phyloP scores from a whole-genome alignment of 1,140 invertebrate species.

The Dinoponera quadriceps region DNA sequence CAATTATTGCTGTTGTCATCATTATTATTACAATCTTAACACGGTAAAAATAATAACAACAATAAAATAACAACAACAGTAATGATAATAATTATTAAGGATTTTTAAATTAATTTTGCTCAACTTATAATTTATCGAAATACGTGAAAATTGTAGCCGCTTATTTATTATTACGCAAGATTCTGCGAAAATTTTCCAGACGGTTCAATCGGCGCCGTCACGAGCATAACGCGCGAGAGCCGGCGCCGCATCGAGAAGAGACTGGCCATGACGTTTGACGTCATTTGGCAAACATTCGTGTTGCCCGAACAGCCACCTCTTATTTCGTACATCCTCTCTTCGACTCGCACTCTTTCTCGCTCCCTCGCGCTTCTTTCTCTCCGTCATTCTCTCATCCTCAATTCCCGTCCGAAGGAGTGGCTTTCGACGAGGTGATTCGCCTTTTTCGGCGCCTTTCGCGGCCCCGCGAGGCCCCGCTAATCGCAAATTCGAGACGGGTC shows the following conservation, averaged over 20 bases:
- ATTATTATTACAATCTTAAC: too few relatives aligned
- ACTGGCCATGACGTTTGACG: slow-evolving; percentile 68
- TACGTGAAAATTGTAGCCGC: not conserved
- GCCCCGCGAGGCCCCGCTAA: slow-evolving; percentile 55
- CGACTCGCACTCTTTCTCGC: not conserved
- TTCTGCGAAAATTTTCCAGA: slow-evolving; percentile 12
- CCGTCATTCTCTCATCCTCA: not conserved
- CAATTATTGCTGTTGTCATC: too few relatives aligned
- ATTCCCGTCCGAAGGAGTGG: slow-evolving; percentile 22
- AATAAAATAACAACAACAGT: too few relatives aligned
- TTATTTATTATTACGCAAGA: not conserved
- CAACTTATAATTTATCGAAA: too few relatives aligned
- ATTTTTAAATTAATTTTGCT: too few relatives aligned
- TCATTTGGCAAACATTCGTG: slow-evolving; percentile 78
- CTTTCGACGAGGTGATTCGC: slow-evolving; percentile 69
- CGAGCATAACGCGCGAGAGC: slow-evolving; percentile 37
- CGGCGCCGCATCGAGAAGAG: slow-evolving; percentile 16
- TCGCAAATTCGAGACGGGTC: slow-evolving; percentile 66
- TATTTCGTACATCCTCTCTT: slow-evolving; percentile 53
- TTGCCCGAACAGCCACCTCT: slow-evolving; percentile 59
- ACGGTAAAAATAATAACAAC: too few relatives aligned
- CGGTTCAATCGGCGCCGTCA: not conserved
- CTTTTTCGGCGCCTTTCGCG: slow-evolving; percentile 64
- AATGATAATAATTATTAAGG: too few relatives aligned
- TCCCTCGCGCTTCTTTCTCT: not conserved